Conservation (phyloP, 2,113 vertebrate species). For the Heptranchias perlo region DNA sequence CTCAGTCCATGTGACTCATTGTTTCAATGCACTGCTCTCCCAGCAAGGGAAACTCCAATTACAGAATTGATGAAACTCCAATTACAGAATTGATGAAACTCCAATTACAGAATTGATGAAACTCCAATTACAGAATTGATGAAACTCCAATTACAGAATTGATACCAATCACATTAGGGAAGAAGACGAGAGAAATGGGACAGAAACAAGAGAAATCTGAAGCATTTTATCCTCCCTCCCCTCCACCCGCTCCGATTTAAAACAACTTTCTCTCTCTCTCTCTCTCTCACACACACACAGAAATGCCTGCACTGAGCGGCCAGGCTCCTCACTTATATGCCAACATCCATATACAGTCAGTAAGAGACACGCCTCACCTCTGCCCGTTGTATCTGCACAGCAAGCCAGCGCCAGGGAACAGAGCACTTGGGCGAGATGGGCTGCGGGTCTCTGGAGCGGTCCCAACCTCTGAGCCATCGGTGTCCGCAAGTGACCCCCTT, state of each 20-base stretch:
- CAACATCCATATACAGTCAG: slow-evolving; percentile 3
- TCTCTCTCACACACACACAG: not conserved
- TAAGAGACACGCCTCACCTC: slow-evolving; percentile 17
- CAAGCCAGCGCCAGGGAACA: not conserved
- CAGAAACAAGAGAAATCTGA: not conserved
- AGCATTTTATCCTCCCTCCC: not conserved
- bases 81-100: too few species aligned
- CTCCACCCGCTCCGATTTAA: not conserved
- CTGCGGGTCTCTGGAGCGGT: not conserved
- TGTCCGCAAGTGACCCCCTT: not conserved
- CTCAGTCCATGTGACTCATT: not conserved
- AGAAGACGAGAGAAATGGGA: not conserved
- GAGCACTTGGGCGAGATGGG: not conserved
- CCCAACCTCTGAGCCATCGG: not conserved
- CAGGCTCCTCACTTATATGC: not conserved
- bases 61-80: not conserved
- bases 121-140: not conserved
- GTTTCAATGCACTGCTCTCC: not conserved
- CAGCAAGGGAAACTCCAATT: not conserved
- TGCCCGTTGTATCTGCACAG: not conserved
- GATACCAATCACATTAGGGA: not conserved
- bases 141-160: not conserved
- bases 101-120: too few species aligned
- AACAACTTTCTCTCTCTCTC: not conserved
- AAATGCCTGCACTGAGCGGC: not conserved